A percentile compares a stretch with the other conserved stretches of the same genome.
phyloP scores from a whole-genome alignment of 37 sponge, comb jelly and placozoan species.

The Chondrilla cf. caribensis region DNA sequence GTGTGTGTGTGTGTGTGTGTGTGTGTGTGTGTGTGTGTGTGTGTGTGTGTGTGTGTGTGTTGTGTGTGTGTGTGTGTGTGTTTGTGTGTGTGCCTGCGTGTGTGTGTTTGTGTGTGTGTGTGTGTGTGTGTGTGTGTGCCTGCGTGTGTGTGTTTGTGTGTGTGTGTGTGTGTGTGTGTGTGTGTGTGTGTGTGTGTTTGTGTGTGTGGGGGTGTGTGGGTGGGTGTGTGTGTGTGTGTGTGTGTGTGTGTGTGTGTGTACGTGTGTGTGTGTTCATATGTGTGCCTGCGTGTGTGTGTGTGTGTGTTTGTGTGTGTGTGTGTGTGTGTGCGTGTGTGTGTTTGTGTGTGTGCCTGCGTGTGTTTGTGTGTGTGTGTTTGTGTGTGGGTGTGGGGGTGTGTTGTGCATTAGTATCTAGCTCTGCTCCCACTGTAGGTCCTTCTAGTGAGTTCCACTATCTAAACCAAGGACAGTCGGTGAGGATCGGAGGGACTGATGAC shows the following conservation, averaged over 20 bases:
- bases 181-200: constrained; percentile 3
- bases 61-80: constrained; percentile 6
- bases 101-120: constrained; percentile 15
- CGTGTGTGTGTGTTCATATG: neutral
- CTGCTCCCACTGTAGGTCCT: constrained; percentile 7
- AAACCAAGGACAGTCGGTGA: constrained; percentile 32
- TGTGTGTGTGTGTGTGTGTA: neutral
- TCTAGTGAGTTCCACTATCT: constrained; percentile 49
- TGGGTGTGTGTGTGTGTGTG: neutral
- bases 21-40: constrained; percentile 14
- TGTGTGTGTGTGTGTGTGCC: constrained; percentile 9
- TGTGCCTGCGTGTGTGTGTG: no score
- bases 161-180: constrained; percentile 2
- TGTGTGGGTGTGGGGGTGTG: no score
- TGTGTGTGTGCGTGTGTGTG: neutral
- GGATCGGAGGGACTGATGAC: constrained; percentile 60
- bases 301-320: neutral
- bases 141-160: neutral
- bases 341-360: neutral
- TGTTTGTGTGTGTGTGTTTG: constrained; percentile 3
- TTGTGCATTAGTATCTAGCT: neutral
- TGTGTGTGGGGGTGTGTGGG: constrained; percentile 2
- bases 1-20: neutral
- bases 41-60: constrained; percentile 1
- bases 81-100: constrained; percentile 4